These are phyloP conservation scores for Rynchops niger DNA, from an alignment of 2,113 vertebrate genomes.

Conservation along the genomic window DNA sequence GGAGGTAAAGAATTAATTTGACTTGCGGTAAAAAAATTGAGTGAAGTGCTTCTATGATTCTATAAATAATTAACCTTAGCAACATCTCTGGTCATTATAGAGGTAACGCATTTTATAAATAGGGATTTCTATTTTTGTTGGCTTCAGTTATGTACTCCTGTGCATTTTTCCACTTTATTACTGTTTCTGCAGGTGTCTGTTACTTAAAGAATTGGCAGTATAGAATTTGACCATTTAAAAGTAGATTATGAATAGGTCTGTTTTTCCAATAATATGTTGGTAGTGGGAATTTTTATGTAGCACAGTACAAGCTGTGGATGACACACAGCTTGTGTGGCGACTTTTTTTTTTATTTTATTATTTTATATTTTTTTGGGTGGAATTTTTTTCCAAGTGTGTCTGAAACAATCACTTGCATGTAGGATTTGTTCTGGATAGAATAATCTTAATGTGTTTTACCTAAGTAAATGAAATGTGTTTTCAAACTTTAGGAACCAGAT, in stretches of 20 bases:
- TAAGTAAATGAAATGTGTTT: neutral
- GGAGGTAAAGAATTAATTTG: conserved; percentile 82
- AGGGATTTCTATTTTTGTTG: accelerated
- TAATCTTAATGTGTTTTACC: neutral
- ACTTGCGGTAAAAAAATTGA: neutral
- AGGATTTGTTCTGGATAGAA: neutral
- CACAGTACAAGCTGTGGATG: neutral
- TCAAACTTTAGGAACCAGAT: conserved; percentile 87
- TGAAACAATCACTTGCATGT: neutral
- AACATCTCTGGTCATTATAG: neutral
- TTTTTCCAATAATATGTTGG: neutral
- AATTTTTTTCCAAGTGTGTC: neutral
- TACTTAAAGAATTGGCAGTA: neutral
- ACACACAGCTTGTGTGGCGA: neutral
- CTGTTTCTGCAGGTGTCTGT: neutral
- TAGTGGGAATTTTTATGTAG: neutral
- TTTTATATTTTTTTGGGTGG: neutral
- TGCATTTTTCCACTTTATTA: neutral
- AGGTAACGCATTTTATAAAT: neutral
- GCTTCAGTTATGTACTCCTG: neutral
- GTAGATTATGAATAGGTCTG: neutral
- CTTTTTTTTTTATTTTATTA: too few species aligned
- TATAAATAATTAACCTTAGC: neutral
- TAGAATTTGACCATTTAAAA: neutral
- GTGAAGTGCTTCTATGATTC: neutral